Evolutionary conservation across 2,888 invertebrate genomes (phyloP), one percentile per base, ranked within the genome.

Genomic region (Panopea generosa): DNA sequence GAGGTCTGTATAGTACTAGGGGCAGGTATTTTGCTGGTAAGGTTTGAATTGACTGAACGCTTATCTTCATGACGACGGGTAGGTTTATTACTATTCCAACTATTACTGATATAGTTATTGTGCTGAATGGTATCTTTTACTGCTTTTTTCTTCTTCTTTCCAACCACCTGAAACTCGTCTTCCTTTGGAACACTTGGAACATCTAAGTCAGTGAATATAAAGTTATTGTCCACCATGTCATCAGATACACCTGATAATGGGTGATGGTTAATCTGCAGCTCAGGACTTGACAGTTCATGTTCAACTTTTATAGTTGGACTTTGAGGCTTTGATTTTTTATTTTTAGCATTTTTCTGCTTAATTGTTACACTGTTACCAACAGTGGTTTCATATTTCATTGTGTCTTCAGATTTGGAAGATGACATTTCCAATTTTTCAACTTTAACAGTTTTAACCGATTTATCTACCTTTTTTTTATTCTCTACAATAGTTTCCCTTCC

Each of bases 151-250:
- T 33, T 33, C 71, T 87, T 88, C 79, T 88, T 88, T n/a, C 83
- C 82, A 40, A 88, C 87, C 6, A 88, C 83, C 55, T 82, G 82
- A 71, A 89, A 89, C 57, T 89, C 87, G 49, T 83, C 85, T 53
- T 86, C 85, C 55, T 77, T 67, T 1, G 77, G 81, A 38, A 82
- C 80, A 38, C 76, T 77, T 33, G 77, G 77, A 24, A 74, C 57
- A 59, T 87, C 86, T 65, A 88, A 74, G 60, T 89, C 89, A 16
- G 89, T 89, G 59, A 89, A 89, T 33, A 86, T 86, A 60, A 84
- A 89, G 22, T 72, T 61, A 29, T 66, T 68, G 62, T 84, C 61
- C n/a, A 60, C 61, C 24, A 77, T 62, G 27, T 69, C 62, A 26
- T 61, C 59, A 22, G 61, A 14, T 29, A 72, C 66, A 20, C 52